Evolutionary conservation across 2,888 invertebrate genomes (phyloP).

Genomic region (Ophion slaviceki): DNA sequence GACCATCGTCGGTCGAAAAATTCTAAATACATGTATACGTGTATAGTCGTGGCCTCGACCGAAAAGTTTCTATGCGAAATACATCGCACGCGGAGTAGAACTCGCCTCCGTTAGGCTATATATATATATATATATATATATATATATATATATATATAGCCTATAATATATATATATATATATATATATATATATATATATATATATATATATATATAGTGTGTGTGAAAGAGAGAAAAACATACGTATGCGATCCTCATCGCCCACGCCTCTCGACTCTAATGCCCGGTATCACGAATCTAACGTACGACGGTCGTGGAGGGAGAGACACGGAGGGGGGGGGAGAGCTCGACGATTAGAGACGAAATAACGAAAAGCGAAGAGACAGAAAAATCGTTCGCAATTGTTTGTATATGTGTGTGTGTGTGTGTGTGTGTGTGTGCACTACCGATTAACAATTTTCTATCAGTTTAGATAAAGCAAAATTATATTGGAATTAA

Average conservation of each 20-base stretch:
- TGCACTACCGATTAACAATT: too few species aligned
- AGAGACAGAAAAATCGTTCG: too few species aligned
- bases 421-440: too few species aligned
- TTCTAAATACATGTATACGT: neutral
- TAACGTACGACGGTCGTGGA: constrained; percentile 32
- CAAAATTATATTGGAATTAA: too few species aligned
- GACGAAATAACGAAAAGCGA: neutral
- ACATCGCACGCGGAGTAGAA: constrained; percentile 22
- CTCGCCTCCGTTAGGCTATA: constrained; percentile 46
- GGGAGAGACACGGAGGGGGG: neutral
- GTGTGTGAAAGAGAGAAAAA: too few species aligned
- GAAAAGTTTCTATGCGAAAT: constrained; percentile 59
- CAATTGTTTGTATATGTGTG: too few species aligned
- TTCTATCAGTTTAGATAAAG: too few species aligned
- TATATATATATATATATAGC: too few species aligned
- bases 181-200: too few species aligned
- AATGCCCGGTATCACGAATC: constrained; percentile 28
- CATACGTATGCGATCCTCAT: neutral
- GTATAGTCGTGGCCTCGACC: constrained; percentile 28
- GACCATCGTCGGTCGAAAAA: neutral
- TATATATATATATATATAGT: too few species aligned
- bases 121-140: neutral
- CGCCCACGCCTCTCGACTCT: constrained; percentile 19
- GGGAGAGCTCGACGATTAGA: neutral
- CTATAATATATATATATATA: too few species aligned